Percentiles rank a stretch among this genome's conserved stretches.
Evolutionary conservation across 2,797 vertebrate genomes (phyloP).

Genomic region (Triplophysa yarkandensis): DNA sequence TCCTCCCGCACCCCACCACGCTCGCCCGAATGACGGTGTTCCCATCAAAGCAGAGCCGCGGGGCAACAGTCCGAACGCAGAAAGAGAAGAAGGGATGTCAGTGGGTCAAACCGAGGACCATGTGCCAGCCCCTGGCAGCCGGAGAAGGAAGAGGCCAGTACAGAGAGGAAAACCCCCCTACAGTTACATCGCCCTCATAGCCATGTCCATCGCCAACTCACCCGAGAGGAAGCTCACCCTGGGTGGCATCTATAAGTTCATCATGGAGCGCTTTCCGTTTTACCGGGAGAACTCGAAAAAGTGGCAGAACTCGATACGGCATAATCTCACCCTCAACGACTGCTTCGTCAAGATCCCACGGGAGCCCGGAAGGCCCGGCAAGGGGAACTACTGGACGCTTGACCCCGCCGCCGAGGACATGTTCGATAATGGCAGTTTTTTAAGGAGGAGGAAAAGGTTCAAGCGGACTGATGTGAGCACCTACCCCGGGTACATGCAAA

Average conservation of each 20-base stretch:
- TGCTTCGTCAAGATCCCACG: constrained; percentile 92
- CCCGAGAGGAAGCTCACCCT: constrained; percentile 92
- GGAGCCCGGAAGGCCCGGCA: constrained; percentile 89
- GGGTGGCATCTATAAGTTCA: constrained; percentile 96
- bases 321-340: constrained; percentile 89
- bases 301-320: constrained; percentile 90
- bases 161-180: constrained; percentile 96
- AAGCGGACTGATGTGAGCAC: constrained; percentile 89
- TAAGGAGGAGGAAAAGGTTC: constrained; percentile 84
- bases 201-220: constrained; percentile 96
- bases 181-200: constrained; percentile 96
- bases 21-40: constrained; percentile 73
- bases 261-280: constrained; percentile 95
- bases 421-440: constrained; percentile 91
- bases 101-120: constrained; percentile 73
- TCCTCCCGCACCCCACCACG: constrained; percentile 67
- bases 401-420: constrained; percentile 93
- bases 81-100: constrained; percentile 66
- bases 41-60: constrained; percentile 80
- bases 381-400: constrained; percentile 93
- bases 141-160: constrained; percentile 90
- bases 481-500: constrained; percentile 86
- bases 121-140: constrained; percentile 72
- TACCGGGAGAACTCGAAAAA: constrained; percentile 96
- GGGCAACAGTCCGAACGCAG: constrained; percentile 69